Percentiles rank a stretch among this genome's conserved stretches.
Evolutionary conservation across 2,888 invertebrate species (phyloP).

Genomic region (Aleiodes testaceus): DNA sequence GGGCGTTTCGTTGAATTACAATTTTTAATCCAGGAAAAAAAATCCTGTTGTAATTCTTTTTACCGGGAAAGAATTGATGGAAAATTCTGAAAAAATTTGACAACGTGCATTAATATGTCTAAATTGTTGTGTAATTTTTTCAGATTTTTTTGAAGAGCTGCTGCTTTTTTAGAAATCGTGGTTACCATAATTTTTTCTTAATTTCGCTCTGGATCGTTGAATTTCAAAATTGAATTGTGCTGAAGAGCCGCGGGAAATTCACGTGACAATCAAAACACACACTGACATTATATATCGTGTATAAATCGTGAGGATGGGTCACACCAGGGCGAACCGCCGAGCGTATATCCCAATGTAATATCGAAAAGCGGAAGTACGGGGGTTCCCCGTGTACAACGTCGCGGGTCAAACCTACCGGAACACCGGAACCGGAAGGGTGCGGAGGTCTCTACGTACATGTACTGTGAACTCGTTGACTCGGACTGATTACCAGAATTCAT

Average conservation of each 20-base stretch:
- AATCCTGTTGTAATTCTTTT: too few relatives aligned
- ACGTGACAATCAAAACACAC: constrained; percentile 22
- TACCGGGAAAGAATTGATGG: too few relatives aligned
- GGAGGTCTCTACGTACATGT: constrained; percentile 59
- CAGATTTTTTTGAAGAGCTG: too few relatives aligned
- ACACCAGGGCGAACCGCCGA: constrained; percentile 63
- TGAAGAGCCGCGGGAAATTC: constrained; percentile 19
- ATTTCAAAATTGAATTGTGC: constrained; percentile 15
- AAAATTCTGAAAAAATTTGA: too few relatives aligned
- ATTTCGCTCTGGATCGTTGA: constrained; percentile 3
- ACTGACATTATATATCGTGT: constrained; percentile 20
- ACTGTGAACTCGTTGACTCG: constrained; percentile 63
- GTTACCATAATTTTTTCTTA: too few relatives aligned
- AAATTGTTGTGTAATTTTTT: too few relatives aligned
- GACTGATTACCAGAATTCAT: constrained; percentile 65
- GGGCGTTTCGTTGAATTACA: too few relatives aligned
- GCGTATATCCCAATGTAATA: constrained; percentile 67
- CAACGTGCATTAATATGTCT: too few relatives aligned
- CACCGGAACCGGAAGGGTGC: constrained; percentile 74
- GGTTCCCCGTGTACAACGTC: constrained; percentile 54
- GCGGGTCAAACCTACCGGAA: constrained; percentile 71
- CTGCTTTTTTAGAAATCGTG: too few relatives aligned
- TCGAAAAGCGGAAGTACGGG: constrained; percentile 63
- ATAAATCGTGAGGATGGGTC: constrained; percentile 46
- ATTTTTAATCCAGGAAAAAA: too few relatives aligned